A percentile compares a stretch with the other conserved stretches of the same genome.
These are phyloP conservation scores for Melitaea athalia DNA, from an alignment of 2,888 invertebrate species.

Conservation along the genomic window DNA sequence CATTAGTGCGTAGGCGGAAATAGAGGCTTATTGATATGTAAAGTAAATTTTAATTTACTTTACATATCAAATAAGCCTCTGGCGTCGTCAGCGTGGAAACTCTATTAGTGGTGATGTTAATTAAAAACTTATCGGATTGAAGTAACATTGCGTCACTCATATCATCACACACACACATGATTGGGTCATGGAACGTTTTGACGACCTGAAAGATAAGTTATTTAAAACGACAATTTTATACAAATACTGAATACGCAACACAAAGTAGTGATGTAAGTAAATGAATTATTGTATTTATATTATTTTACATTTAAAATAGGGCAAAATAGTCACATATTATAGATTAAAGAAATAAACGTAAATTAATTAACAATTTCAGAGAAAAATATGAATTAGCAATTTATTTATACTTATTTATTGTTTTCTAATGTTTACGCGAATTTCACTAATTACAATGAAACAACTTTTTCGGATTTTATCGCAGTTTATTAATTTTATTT, in stretches of 20 bases:
- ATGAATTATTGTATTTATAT: background rate
- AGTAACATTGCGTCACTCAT: slow-evolving; percentile 27
- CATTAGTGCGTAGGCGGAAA: background rate
- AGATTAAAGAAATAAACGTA: no score
- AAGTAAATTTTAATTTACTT: slow-evolving; percentile 21
- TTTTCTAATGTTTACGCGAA: no score
- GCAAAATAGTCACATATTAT: no score
- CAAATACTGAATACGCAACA: background rate
- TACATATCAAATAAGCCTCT: slow-evolving; percentile 4
- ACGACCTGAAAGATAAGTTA: slow-evolving; percentile 28
- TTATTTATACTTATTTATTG: no score
- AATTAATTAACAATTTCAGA: no score
- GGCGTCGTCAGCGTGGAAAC: slow-evolving; percentile 14
- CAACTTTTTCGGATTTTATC: no score
- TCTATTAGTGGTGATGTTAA: slow-evolving; percentile 34
- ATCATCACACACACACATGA: slow-evolving; percentile 2
- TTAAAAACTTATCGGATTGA: slow-evolving; percentile 34
- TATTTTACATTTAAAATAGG: background rate
- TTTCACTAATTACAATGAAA: no score
- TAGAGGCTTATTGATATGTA: slow-evolving; percentile 5
- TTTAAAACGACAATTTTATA: background rate
- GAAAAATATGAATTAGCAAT: no score
- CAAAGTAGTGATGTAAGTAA: background rate
- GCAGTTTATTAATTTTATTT: no score
- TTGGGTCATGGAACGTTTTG: slow-evolving; percentile 25